Percentiles rank a stretch among this genome's conserved stretches.
phyloP scores from a whole-genome alignment of 2,888 invertebrate species.

The Campoplex nolae region DNA sequence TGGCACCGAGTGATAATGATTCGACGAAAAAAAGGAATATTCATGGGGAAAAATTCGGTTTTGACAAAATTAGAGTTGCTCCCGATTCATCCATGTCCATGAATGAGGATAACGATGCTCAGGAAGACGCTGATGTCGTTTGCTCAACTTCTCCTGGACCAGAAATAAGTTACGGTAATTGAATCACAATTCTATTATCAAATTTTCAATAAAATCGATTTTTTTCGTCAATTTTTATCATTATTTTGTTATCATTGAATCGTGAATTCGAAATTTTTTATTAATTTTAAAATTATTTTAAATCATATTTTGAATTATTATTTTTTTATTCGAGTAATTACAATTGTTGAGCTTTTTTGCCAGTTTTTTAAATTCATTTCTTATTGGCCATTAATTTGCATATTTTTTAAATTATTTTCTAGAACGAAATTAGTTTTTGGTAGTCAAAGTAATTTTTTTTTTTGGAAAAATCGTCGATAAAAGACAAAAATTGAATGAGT shows the following conservation, averaged over 20 bases:
- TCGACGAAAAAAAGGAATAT: constrained; percentile 62
- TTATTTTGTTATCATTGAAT: no score
- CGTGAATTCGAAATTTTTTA: no score
- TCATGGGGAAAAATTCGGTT: constrained; percentile 64
- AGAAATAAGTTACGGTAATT: constrained; percentile 80
- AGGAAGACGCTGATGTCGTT: constrained; percentile 77
- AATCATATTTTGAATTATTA: not conserved
- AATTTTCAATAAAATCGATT: not conserved
- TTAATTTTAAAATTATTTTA: not conserved
- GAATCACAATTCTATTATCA: not conserved
- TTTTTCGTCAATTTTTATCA: not conserved
- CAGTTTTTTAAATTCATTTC: no score
- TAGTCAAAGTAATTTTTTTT: no score
- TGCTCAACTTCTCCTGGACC: constrained; percentile 80
- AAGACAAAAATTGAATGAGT: not conserved
- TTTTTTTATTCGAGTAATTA: not conserved
- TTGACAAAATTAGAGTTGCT: constrained; percentile 74
- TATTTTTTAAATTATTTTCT: no score
- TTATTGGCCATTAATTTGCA: no score
- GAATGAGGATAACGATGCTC: constrained; percentile 77
- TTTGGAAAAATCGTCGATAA: not conserved
- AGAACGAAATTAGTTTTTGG: no score
- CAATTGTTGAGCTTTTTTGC: no score
- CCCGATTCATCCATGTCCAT: constrained; percentile 81
- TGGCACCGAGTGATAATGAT: constrained; percentile 77